phyloP scores from a whole-genome alignment of 2,888 invertebrate species.

The Deilephila elpenor region DNA sequence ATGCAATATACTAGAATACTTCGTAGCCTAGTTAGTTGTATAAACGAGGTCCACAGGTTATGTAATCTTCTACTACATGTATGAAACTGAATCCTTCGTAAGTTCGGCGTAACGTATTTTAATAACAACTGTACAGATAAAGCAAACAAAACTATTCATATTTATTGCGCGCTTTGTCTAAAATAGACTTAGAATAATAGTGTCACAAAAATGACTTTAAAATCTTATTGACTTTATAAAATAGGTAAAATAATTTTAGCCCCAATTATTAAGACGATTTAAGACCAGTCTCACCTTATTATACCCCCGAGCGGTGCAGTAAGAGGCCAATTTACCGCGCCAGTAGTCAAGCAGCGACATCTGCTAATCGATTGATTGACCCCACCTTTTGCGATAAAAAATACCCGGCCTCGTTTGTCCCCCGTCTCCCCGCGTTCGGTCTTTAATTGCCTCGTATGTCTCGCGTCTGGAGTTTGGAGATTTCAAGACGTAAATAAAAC shows the following conservation, averaged over 20 bases:
- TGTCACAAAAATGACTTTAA: no score
- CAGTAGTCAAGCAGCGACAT: slow-evolving; percentile 80
- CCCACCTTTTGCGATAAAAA: slow-evolving; percentile 75
- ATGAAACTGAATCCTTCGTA: no score
- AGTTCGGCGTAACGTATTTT: no score
- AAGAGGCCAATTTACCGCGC: slow-evolving; percentile 80
- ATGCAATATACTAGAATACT: neutral
- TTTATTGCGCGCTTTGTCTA: neutral
- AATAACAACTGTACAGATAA: no score
- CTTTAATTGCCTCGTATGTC: slow-evolving; percentile 57
- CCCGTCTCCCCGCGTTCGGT: slow-evolving; percentile 52
- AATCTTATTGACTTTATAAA: neutral
- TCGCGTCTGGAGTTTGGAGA: slow-evolving; percentile 36
- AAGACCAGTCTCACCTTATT: slow-evolving; percentile 53
- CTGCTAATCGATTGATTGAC: slow-evolving; percentile 83
- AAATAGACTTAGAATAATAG: neutral
- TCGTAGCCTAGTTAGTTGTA: no score
- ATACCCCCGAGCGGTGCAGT: slow-evolving; percentile 57
- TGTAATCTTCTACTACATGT: no score
- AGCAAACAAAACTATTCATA: no score
- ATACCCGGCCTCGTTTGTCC: slow-evolving; percentile 61
- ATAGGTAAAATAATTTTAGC: neutral
- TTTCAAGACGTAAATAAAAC: neutral
- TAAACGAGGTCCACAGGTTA: no score
- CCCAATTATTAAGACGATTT: slow-evolving; percentile 18